Evolutionary conservation across 2,888 invertebrate species (phyloP), one percentile per base, ranked within the genome.

Genomic region (Sphecodes monilicornis): DNA sequence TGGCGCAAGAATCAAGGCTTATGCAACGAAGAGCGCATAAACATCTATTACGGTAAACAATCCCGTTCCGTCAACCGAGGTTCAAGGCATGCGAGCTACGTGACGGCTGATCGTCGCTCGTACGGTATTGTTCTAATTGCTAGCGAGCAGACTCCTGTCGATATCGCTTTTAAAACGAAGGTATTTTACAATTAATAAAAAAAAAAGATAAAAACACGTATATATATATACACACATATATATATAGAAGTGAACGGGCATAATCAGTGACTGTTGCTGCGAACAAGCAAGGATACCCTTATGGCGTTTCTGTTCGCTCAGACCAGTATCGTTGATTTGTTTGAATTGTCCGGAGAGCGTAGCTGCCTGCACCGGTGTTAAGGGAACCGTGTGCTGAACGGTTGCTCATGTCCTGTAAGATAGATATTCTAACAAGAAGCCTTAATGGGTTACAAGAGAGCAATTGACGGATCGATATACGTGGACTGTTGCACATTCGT

Each of bases 21-120:
- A 92, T 92, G 92, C 92, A 92, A 92, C 89, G 87, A 79, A 74
- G 82, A 85, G 86, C 90, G 90, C 91, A 91, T 93, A 92, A 92
- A 92, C 91, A 91, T 88, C 87, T 88, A 86, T 77, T 78, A 84
- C 85, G 83, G 87, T 89, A 89, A 89, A 88, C 84, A 87, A 85
- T 86, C 84, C 74, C 72, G 54, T 71, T 54, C 82, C 82, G 86
- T 86, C 86, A 86, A 68, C 54, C 72, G 75, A 68, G 76, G 73
- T 68, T 22, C 60, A 50, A 77, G 74, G 74, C 74, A 86, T 82
- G 82, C 66, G 73, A 72, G 75, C 72, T 46, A 54, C 32, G 50
- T 54, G 76, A 82, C 82, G 60, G 71, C 50, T 41, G 26, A 11
- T 54, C 26, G 68, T 54, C 18, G 43, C 13, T 72, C 29, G 68